These are phyloP conservation scores for Cinclus mexicanus DNA, from an alignment of 2,113 vertebrate genomes.

Conservation along the genomic window DNA sequence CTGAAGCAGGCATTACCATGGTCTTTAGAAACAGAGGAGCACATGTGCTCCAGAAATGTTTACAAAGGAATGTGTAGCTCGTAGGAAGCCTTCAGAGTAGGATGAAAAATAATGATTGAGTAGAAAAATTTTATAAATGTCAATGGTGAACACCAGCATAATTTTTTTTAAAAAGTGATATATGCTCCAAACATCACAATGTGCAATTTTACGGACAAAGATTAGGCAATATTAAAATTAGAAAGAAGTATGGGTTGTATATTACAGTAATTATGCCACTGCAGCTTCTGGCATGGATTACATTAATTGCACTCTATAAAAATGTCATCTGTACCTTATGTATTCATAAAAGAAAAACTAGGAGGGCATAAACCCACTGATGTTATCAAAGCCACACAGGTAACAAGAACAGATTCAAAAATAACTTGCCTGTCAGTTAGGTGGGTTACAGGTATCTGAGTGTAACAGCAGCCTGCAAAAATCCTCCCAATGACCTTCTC, in stretches of 20 bases:
- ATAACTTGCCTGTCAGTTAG: not conserved
- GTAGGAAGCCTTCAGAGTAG: not conserved
- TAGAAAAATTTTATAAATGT: not conserved
- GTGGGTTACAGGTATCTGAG: not conserved
- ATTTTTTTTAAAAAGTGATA: not conserved
- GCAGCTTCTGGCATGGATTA: not conserved
- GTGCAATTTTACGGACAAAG: not conserved
- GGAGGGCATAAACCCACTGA: not conserved
- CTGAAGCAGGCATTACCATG: not conserved
- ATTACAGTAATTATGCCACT: slow-evolving; percentile 17
- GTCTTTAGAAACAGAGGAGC: not conserved
- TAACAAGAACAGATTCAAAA: not conserved
- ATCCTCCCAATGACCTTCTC: rapidly evolving
- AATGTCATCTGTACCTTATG: not conserved
- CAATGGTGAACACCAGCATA: not conserved
- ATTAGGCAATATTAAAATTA: not conserved
- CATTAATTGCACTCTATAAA: slow-evolving; percentile 11
- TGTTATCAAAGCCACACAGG: not conserved
- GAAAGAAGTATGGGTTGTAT: not conserved
- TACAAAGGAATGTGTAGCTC: not conserved
- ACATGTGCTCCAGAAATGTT: not conserved
- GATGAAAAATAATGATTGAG: not conserved
- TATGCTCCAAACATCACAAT: not conserved
- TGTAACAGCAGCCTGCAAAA: not conserved
- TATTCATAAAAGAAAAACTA: not conserved